Evolutionary conservation across 1,140 invertebrate species (phyloP).

Genomic region (Cydia fagiglandana): DNA sequence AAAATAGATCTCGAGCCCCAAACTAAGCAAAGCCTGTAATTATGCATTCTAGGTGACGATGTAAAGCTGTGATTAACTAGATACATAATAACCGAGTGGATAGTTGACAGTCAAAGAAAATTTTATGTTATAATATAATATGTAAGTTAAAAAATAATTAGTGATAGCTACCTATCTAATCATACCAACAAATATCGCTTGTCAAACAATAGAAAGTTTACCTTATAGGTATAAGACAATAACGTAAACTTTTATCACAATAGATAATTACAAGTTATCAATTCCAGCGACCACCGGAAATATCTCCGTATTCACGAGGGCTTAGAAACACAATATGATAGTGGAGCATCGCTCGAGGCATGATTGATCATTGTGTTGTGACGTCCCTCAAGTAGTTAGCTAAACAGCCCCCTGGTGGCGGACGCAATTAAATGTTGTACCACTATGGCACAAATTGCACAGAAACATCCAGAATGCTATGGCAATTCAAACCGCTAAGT

Average conservation of each 20-base stretch:
- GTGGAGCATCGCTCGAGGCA: neutral
- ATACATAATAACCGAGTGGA: no score
- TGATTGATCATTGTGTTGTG: constrained; percentile 30
- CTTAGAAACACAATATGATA: constrained; percentile 26
- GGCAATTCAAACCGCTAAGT: neutral
- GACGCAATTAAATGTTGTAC: constrained; percentile 25
- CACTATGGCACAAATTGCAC: constrained; percentile 18
- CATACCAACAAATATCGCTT: neutral
- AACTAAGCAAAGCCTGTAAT: no score
- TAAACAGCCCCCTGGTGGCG: constrained; percentile 17
- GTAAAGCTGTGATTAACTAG: no score
- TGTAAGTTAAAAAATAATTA: no score
- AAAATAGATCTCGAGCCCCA: no score
- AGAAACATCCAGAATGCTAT: constrained; percentile 7
- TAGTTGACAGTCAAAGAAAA: no score
- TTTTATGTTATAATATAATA: no score
- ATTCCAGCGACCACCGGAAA: neutral
- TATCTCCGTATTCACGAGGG: constrained; percentile 25
- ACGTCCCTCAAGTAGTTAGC: constrained; percentile 27
- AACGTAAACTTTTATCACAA: neutral
- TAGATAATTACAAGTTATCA: constrained; percentile 1
- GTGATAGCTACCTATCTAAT: no score
- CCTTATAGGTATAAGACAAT: neutral
- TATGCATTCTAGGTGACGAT: no score
- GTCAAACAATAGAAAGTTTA: no score